Evolutionary conservation across 2,113 vertebrate genomes (phyloP).

Genomic region (Nesoenas mayeri): DNA sequence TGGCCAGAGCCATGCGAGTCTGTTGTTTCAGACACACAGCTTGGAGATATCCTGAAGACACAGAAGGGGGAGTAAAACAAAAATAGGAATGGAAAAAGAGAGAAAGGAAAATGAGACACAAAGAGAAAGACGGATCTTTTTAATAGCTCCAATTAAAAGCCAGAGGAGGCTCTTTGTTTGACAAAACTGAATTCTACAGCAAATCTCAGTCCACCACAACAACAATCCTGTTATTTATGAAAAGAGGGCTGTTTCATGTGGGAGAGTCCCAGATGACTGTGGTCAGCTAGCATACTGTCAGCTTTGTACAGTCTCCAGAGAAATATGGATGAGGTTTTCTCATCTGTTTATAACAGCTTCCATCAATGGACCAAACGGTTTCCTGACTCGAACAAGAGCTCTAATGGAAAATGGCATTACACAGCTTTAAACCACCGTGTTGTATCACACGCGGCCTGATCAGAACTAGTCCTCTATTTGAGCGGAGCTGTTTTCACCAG

Average conservation of each 20-base stretch:
- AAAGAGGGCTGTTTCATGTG: slow-evolving; percentile 33
- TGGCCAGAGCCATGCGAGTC: not conserved
- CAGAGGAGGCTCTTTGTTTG: slow-evolving; percentile 24
- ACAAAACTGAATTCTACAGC: slow-evolving; percentile 26
- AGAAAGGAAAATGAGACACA: slow-evolving; percentile 4
- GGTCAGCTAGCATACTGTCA: slow-evolving; percentile 27
- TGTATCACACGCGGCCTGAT: not conserved
- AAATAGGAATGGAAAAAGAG: not conserved
- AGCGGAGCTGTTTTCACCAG: not conserved
- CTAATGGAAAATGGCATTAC: slow-evolving; percentile 39
- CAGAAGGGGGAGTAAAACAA: not conserved
- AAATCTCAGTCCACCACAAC: slow-evolving; percentile 33
- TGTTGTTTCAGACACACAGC: slow-evolving; percentile 39
- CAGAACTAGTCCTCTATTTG: not conserved
- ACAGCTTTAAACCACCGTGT: not conserved
- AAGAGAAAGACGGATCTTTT: slow-evolving; percentile 36
- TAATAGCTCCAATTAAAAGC: slow-evolving; percentile 46
- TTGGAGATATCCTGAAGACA: slow-evolving; percentile 12
- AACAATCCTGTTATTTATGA: slow-evolving; percentile 49
- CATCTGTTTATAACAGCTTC: not conserved
- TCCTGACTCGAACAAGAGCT: not conserved
- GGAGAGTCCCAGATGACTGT: slow-evolving; percentile 33
- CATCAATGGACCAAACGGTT: slow-evolving; percentile 47
- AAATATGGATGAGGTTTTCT: slow-evolving; percentile 52
- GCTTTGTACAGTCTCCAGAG: slow-evolving; percentile 39